These are phyloP conservation scores for Plutomurus gul DNA, from an alignment of 1,140 invertebrate species.

Conservation along the genomic window DNA sequence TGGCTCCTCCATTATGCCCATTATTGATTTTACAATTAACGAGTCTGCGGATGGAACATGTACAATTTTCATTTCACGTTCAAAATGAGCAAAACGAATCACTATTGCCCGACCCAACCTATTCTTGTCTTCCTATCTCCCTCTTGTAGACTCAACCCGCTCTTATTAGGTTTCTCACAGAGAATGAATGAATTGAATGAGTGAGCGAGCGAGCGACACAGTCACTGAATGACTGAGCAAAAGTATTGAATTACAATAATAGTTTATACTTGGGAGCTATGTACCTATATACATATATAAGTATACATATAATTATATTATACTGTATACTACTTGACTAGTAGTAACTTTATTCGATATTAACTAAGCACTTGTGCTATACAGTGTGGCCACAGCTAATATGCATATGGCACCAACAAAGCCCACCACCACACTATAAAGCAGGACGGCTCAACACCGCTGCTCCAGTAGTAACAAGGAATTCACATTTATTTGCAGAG, in stretches of 20 bases:
- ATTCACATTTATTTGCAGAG: neutral
- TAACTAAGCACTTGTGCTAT: too few species aligned
- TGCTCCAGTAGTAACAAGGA: neutral
- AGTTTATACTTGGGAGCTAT: neutral
- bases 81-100: conserved; percentile 19
- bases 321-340: too few species aligned
- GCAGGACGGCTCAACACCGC: neutral
- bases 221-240: conserved; percentile 17
- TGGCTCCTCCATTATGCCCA: conserved; percentile 29
- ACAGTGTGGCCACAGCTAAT: too few species aligned
- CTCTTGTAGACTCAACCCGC: neutral
- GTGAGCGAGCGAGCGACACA: neutral
- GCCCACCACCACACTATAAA: neutral
- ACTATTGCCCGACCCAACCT: neutral
- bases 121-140: conserved; percentile 17
- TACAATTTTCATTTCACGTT: conserved; percentile 33
- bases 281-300: too few species aligned
- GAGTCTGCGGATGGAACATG: conserved; percentile 39
- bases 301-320: too few species aligned
- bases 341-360: too few species aligned
- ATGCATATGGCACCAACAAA: neutral
- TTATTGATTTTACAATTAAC: conserved; percentile 52
- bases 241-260: conserved; percentile 30
- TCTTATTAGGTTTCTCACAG: conserved; percentile 10
- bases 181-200: conserved; percentile 27